Percentiles rank a stretch among this genome's conserved stretches.
These are phyloP conservation scores for Syngnathus acus DNA, from an alignment of 2,797 vertebrate species.

Conservation along the genomic window DNA sequence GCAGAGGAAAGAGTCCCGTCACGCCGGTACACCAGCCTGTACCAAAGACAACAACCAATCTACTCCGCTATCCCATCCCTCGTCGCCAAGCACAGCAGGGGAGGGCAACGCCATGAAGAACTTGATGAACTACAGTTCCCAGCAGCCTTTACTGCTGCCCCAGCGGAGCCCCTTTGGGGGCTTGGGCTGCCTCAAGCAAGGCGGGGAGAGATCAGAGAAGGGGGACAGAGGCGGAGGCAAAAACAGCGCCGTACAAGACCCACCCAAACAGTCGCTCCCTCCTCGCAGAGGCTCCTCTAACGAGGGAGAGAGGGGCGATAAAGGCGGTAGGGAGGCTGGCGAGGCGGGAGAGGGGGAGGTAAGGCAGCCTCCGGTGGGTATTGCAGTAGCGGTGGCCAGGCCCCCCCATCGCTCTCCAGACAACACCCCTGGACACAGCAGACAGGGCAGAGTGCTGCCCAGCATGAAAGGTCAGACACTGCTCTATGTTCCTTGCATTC, in stretches of 20 bases:
- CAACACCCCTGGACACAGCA: slow-evolving; percentile 60
- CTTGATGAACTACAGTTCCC: slow-evolving; percentile 91
- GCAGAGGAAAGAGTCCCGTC: slow-evolving; percentile 72
- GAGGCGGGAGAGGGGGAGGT: slow-evolving; percentile 81
- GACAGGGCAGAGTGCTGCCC: slow-evolving; percentile 75
- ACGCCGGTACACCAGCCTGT: slow-evolving; percentile 27
- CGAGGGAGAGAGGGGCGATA: slow-evolving; percentile 76
- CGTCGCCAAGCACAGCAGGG: slow-evolving; percentile 44
- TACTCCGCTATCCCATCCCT: slow-evolving; percentile 35
- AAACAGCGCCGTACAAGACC: slow-evolving; percentile 71
- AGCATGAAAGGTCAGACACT: slow-evolving; percentile 74
- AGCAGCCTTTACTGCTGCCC: slow-evolving; percentile 78
- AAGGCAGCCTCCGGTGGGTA: slow-evolving; percentile 90
- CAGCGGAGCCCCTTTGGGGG: slow-evolving; percentile 86
- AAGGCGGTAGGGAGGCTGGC: slow-evolving; percentile 67
- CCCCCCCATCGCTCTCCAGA: slow-evolving; percentile 77
- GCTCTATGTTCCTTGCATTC: slow-evolving; percentile 29
- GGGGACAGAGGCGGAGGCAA: slow-evolving; percentile 53
- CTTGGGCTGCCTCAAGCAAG: slow-evolving; percentile 80
- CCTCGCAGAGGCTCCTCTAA: slow-evolving; percentile 69
- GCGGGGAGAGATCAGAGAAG: slow-evolving; percentile 67
- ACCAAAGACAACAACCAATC: slow-evolving; percentile 43
- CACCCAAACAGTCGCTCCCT: slow-evolving; percentile 62
- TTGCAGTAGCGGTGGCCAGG: slow-evolving; percentile 86
- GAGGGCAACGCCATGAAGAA: slow-evolving; percentile 92